Evolutionary conservation across 2,113 vertebrate genomes (phyloP).

Genomic region (Etheostoma cragini): DNA sequence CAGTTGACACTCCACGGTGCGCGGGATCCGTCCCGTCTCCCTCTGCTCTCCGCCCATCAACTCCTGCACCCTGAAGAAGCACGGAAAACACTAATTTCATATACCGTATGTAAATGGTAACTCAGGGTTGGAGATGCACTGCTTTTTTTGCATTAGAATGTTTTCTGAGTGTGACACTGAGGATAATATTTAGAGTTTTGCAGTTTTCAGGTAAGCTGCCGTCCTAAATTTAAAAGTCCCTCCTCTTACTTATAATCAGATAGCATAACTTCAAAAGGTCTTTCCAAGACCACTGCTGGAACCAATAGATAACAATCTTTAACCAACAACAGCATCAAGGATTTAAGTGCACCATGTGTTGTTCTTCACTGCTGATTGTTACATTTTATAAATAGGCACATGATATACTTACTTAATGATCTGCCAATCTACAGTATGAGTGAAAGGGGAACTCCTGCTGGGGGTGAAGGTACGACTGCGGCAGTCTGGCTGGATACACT

Average conservation of each 20-base stretch:
- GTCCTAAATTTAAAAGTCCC: background rate
- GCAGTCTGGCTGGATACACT: slow-evolving; percentile 90
- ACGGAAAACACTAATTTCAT: background rate
- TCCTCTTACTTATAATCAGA: background rate
- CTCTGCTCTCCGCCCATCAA: slow-evolving; percentile 92
- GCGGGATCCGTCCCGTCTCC: slow-evolving; percentile 95
- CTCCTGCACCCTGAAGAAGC: slow-evolving; percentile 91
- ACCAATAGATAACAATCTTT: too few species aligned
- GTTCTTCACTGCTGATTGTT: background rate
- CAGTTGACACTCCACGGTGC: slow-evolving; percentile 96
- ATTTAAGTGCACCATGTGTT: too few species aligned
- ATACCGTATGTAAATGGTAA: background rate
- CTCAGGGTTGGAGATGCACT: background rate
- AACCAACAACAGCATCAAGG: too few species aligned
- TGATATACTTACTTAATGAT: slow-evolving; percentile 86
- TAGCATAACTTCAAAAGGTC: background rate
- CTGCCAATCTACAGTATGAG: slow-evolving; percentile 96
- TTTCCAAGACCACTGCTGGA: too few species aligned
- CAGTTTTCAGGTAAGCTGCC: background rate
- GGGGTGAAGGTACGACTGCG: slow-evolving; percentile 88
- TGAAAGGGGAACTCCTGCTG: slow-evolving; percentile 91
- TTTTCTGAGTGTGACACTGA: background rate
- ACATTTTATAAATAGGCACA: too few species aligned
- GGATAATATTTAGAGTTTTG: background rate
- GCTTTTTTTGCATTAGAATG: background rate